These are phyloP conservation scores for Vidua chalybeata DNA, from an alignment of 2,113 vertebrate genomes.

Conservation along the genomic window DNA sequence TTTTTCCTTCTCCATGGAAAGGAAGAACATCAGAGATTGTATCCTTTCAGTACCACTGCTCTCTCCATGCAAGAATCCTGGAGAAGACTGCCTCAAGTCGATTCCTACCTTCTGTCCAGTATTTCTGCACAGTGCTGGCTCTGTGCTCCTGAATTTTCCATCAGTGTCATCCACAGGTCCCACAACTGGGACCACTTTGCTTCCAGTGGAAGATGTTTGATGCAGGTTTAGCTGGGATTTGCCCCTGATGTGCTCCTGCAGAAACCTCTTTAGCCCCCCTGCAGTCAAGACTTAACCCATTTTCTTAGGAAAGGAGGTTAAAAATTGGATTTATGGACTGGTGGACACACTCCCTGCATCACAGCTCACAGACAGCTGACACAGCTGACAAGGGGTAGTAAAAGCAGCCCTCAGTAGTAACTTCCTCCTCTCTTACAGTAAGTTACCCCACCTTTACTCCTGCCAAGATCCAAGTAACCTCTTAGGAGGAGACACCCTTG, in stretches of 20 bases:
- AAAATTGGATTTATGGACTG: background rate
- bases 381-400: background rate
- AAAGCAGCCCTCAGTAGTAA: background rate
- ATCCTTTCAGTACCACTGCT: conserved; percentile 56
- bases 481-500: conserved; percentile 9
- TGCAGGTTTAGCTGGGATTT: background rate
- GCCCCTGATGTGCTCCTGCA: background rate
- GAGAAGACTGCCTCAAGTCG: background rate
- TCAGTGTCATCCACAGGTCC: background rate
- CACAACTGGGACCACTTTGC: background rate
- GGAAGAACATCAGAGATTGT: conserved; percentile 54
- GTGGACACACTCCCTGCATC: background rate
- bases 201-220: background rate
- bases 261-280: background rate
- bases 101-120: background rate
- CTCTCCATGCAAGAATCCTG: background rate
- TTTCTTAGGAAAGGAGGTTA: background rate
- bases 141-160: background rate
- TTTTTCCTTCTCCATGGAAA: background rate
- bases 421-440: background rate
- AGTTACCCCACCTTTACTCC: background rate
- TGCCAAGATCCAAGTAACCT: background rate
- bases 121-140: background rate
- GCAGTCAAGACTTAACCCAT: background rate
- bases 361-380: background rate